A percentile compares a stretch with the other conserved stretches of the same genome.
Evolutionary conservation across 2,113 vertebrate genomes (phyloP).

Genomic region (Thermophis baileyi): DNA sequence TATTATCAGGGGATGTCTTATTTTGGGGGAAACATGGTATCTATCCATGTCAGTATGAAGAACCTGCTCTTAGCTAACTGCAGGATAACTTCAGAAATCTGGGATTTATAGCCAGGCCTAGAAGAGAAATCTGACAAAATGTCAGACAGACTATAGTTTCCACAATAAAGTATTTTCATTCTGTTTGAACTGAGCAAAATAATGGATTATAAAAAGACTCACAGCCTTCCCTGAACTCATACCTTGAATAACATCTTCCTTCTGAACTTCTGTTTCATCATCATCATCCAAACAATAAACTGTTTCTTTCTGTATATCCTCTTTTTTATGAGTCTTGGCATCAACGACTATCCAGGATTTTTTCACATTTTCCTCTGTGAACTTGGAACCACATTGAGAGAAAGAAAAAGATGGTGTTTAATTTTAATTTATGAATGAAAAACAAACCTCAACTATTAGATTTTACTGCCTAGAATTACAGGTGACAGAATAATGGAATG

Average conservation of each 20-base stretch:
- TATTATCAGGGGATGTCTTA: no score
- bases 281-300: conserved; percentile 93
- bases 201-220: not conserved
- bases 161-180: not conserved
- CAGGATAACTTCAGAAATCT: not conserved
- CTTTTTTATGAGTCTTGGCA: conserved; percentile 77
- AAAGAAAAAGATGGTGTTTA: conserved; percentile 15
- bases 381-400: conserved; percentile 65
- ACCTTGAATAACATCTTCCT: conserved; percentile 92
- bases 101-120: not conserved
- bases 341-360: conserved; percentile 86
- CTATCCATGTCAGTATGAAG: not conserved
- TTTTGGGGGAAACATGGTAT: no score
- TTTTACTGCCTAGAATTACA: not conserved
- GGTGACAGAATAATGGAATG: not conserved
- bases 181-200: not conserved
- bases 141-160: not conserved
- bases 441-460: not conserved
- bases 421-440: not conserved
- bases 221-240: not conserved
- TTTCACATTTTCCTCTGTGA: conserved; percentile 82
- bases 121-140: not conserved
- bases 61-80: not conserved
- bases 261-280: conserved; percentile 89
- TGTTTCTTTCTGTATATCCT: conserved; percentile 84